These are phyloP conservation scores for Thripadectes ignobilis DNA, from an alignment of 2,797 vertebrate species.

Conservation along the genomic window DNA sequence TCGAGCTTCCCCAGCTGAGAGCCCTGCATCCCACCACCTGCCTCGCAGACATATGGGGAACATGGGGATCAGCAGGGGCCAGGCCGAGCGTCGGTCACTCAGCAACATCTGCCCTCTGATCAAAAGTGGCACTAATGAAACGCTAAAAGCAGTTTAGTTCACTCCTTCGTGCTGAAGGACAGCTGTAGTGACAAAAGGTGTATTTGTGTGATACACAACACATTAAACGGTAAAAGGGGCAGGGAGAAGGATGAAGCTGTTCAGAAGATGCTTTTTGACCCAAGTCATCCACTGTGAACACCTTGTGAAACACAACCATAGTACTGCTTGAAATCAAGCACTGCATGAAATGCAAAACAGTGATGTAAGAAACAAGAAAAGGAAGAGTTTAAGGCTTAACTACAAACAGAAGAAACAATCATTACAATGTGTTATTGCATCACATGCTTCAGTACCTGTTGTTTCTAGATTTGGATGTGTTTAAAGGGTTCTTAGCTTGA, in stretches of 20 bases:
- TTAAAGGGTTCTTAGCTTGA: not conserved
- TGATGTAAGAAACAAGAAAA: not conserved
- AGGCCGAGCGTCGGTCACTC: not conserved
- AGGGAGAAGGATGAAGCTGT: not conserved
- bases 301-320: not conserved
- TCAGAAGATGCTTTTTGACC: not conserved
- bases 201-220: not conserved
- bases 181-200: not conserved
- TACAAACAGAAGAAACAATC: not conserved
- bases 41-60: not conserved
- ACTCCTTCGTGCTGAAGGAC: not conserved
- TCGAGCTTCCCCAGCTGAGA: rapidly evolving
- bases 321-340: not conserved
- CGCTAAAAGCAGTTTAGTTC: not conserved
- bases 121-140: not conserved
- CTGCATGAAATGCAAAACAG: not conserved
- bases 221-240: not conserved
- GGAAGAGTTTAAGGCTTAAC: not conserved
- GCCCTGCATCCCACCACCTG: not conserved
- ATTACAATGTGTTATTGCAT: not conserved
- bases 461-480: not conserved
- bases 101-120: not conserved
- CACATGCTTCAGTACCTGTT: not conserved
- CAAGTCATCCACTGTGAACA: not conserved
- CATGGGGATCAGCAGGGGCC: not conserved